phyloP scores from a whole-genome alignment of 2,797 vertebrate species.

The Dendrocincla tyrannina region DNA sequence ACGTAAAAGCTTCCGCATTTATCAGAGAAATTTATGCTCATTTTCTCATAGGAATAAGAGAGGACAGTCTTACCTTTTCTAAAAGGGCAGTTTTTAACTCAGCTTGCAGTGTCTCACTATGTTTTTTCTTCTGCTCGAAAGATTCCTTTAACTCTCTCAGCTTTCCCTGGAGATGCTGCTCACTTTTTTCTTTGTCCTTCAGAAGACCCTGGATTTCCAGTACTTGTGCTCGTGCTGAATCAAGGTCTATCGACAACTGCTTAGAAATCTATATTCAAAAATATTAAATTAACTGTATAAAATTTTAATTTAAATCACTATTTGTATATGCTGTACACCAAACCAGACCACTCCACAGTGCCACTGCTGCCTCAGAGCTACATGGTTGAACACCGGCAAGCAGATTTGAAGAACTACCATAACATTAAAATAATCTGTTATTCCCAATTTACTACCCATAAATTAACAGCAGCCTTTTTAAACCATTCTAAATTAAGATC shows the following conservation, averaged over 20 bases:
- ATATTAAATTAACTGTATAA: background rate
- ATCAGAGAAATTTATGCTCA: background rate
- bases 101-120: conserved; percentile 79
- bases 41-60: conserved; percentile 6
- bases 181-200: conserved; percentile 83
- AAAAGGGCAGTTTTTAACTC: conserved; percentile 80
- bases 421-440: background rate
- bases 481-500: background rate
- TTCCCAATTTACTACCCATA: background rate
- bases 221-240: conserved; percentile 78
- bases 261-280: conserved; percentile 81
- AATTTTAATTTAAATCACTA: background rate
- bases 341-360: background rate
- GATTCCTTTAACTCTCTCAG: conserved; percentile 82
- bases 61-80: conserved; percentile 81
- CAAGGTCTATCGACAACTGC: conserved; percentile 81
- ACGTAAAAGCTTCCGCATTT: background rate
- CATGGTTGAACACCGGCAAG: background rate
- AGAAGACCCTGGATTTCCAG: conserved; percentile 78
- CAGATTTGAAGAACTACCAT: background rate
- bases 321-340: background rate
- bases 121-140: conserved; percentile 83
- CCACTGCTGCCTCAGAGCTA: background rate
- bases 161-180: conserved; percentile 82
- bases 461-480: background rate